Conservation (phyloP, 2,797 vertebrate genomes). For the Rhinophrynus dorsalis region DNA sequence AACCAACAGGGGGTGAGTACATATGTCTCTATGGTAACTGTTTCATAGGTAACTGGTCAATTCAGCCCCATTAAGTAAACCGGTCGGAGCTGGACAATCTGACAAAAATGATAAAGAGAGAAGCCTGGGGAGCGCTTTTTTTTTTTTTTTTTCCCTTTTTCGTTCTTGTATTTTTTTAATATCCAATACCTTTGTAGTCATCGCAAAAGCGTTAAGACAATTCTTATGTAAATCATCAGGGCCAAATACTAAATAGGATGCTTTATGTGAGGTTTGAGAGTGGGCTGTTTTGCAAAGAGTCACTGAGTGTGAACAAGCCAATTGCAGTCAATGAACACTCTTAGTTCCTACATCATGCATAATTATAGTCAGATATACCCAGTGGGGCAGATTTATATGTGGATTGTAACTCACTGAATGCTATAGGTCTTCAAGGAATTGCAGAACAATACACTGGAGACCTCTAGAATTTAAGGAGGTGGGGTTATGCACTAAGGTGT, state of each 20-base stretch:
- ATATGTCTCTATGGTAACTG: slow-evolving; percentile 48
- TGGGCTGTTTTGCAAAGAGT: no score
- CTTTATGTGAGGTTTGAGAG: no score
- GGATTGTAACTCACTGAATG: no score
- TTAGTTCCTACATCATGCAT: no score
- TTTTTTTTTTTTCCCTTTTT: slow-evolving; percentile 11
- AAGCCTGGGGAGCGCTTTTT: slow-evolving; percentile 3
- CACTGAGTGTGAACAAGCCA: no score
- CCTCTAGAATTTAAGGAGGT: no score
- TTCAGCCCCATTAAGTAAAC: slow-evolving; percentile 45
- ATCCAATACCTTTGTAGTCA: background rate
- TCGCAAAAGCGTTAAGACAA: background rate
- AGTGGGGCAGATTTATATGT: no score
- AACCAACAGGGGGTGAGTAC: slow-evolving; percentile 11
- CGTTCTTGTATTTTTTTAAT: slow-evolving; percentile 28
- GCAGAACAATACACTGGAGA: no score
- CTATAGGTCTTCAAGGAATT: no score
- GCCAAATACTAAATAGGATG: background rate
- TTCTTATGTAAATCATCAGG: slow-evolving; percentile 1
- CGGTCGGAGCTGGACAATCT: slow-evolving; percentile 22
- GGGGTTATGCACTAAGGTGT: no score
- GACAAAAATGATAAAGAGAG: slow-evolving; percentile 17
- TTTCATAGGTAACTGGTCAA: slow-evolving; percentile 50
- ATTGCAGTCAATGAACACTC: no score
- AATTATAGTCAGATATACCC: no score